Evolutionary conservation across 1,140 invertebrate genomes (phyloP), one percentile per base, ranked within the genome.

Genomic region (Helicorthomorpha holstii): DNA sequence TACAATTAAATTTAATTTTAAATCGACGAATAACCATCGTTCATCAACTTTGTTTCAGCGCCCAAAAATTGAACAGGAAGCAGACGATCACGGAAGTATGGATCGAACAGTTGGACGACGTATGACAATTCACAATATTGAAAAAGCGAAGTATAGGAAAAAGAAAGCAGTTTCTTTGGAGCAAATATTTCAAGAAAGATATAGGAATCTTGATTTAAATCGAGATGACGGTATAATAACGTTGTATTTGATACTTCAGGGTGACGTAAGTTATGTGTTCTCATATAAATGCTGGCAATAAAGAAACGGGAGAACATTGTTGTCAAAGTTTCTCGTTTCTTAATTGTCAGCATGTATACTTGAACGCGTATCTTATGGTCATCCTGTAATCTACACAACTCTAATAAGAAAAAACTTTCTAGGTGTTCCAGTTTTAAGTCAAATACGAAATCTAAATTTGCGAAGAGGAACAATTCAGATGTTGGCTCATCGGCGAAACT

Each of bases 161-260:
- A 77, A 85, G 51, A 59, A 57, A 29, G 91, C 92, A 56, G 89
- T 89, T 55, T 94, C 90, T 0, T 70, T 94, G 41, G 90, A 94
- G 64, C 89, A 94, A 45, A 89, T 89, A 0, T 94, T 94, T 68
- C 84, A 88, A 57, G 90, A 92, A 60, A 73, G 88, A 54, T 94
- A 93, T 73, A 81, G 87, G 55, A 86, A 83, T 59, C 79, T 90
- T 60, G 81, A 76, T 54, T 74, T 76, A 3, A 80, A 88, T 58
- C 79, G 77, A 48, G 59, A 61, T 50, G 61, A 49, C n/a, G n/a
- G n/a, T n/a, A n/a, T n/a, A n/a, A n/a, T n/a, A n/a, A n/a, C n/a
- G n/a, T n/a, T n/a, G n/a, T n/a, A n/a, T n/a, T n/a, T n/a, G n/a
- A n/a, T n/a, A n/a, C n/a, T n/a, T n/a, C n/a, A n/a, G n/a, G n/a